Conservation (phyloP, 2,888 invertebrate genomes). For the Salticus scenicus region DNA sequence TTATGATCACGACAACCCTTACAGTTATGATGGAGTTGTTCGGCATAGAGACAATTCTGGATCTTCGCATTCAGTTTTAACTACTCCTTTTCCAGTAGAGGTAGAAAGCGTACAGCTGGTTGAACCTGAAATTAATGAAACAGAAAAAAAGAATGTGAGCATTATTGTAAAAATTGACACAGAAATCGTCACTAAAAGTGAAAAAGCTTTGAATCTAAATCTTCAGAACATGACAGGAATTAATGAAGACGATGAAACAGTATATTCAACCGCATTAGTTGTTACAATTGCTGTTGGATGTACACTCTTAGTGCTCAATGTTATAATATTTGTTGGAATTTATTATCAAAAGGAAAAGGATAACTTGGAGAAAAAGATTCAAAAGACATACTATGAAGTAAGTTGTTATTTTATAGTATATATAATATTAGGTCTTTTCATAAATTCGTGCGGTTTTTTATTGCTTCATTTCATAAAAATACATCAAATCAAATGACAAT, state of each 20-base stretch:
- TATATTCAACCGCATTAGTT: constrained; percentile 90
- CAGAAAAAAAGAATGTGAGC: constrained; percentile 14
- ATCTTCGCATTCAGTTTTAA: constrained; percentile 31
- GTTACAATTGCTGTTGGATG: constrained; percentile 96
- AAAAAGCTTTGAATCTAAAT: not conserved
- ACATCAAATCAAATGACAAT: no score
- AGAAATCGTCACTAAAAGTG: constrained; percentile 13
- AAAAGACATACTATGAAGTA: constrained; percentile 61
- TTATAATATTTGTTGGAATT: constrained; percentile 93
- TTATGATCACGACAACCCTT: constrained; percentile 87
- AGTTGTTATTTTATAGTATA: not conserved
- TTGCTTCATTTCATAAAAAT: no score
- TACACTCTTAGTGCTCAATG: constrained; percentile 90
- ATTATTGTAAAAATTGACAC: constrained; percentile 56
- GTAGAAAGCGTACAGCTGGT: constrained; percentile 8
- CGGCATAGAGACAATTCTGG: constrained; percentile 75
- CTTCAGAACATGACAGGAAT: constrained; percentile 4
- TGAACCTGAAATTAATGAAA: constrained; percentile 28
- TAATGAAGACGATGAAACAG: constrained; percentile 13
- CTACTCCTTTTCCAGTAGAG: constrained; percentile 44
- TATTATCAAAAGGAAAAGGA: constrained; percentile 84
- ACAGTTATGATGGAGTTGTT: constrained; percentile 91
- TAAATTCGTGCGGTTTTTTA: no score
- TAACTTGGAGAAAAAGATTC: constrained; percentile 53
- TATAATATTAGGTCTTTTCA: no score